Evolutionary conservation across 2,113 vertebrate species (phyloP).

Genomic region (Cichladusa arquata): DNA sequence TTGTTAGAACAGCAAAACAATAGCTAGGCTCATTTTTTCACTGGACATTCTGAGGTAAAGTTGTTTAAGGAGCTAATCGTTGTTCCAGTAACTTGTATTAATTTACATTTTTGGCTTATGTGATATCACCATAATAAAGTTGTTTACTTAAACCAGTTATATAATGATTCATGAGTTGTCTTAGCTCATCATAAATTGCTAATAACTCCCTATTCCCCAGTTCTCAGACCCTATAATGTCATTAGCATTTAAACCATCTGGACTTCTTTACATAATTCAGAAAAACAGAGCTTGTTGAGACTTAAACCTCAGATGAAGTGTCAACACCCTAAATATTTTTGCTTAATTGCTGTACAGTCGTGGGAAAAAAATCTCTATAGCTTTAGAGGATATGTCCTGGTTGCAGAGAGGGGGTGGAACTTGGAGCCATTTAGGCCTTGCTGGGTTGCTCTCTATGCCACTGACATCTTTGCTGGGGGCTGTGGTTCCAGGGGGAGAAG

Average conservation of each 20-base stretch:
- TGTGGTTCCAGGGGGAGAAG: accelerated
- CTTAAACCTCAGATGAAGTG: background rate
- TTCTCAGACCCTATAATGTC: background rate
- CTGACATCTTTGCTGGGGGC: no score
- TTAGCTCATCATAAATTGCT: background rate
- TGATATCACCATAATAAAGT: background rate
- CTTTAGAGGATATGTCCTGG: background rate
- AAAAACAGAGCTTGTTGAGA: background rate
- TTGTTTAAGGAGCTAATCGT: background rate
- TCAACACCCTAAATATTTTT: background rate
- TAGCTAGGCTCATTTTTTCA: background rate
- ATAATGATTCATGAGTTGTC: background rate
- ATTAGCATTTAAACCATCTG: background rate
- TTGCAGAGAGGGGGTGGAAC: background rate
- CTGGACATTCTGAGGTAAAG: background rate
- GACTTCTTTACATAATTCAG: background rate
- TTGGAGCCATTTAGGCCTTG: background rate
- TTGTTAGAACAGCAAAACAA: background rate
- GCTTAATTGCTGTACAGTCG: background rate
- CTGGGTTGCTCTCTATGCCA: background rate
- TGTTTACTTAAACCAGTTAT: background rate
- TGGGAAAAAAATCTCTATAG: background rate
- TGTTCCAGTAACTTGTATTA: background rate
- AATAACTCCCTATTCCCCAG: background rate
- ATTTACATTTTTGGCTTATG: background rate